A percentile compares a stretch with the other conserved stretches of the same genome.
phyloP scores from a whole-genome alignment of 1,140 invertebrate genomes.

The Drosophila bipectinata region DNA sequence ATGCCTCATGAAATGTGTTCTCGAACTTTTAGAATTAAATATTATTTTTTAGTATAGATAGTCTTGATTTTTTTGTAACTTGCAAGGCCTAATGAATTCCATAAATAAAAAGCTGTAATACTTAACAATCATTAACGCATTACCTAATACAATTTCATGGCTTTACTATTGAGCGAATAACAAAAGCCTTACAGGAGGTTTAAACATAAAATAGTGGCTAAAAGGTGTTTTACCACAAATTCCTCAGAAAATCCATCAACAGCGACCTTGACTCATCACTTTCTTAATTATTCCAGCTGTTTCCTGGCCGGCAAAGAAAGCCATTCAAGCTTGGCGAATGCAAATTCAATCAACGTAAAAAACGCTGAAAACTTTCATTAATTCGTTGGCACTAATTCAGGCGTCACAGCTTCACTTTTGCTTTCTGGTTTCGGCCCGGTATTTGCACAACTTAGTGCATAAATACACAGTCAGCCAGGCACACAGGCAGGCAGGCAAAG shows the following conservation, averaged over 20 bases:
- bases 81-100: background rate
- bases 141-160: background rate
- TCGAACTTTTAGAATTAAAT: background rate
- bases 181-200: background rate
- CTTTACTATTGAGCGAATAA: background rate
- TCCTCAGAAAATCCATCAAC: conserved; percentile 16
- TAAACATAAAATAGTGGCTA: background rate
- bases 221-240: conserved; percentile 2
- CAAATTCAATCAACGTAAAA: conserved; percentile 17
- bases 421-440: conserved; percentile 47
- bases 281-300: conserved; percentile 55
- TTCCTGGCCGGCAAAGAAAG: conserved; percentile 50
- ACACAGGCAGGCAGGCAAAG: background rate
- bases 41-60: background rate
- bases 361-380: conserved; percentile 64
- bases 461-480: background rate
- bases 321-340: conserved; percentile 17
- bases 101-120: background rate
- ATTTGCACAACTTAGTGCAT: conserved; percentile 18
- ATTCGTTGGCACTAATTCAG: conserved; percentile 66
- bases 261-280: conserved; percentile 42
- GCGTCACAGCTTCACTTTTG: conserved; percentile 54
- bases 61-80: background rate
- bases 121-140: background rate
- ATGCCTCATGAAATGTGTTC: background rate